Evolutionary conservation across 2,113 vertebrate species (phyloP), one percentile per base, ranked within the genome.

Genomic region (Menidia beryllina): DNA sequence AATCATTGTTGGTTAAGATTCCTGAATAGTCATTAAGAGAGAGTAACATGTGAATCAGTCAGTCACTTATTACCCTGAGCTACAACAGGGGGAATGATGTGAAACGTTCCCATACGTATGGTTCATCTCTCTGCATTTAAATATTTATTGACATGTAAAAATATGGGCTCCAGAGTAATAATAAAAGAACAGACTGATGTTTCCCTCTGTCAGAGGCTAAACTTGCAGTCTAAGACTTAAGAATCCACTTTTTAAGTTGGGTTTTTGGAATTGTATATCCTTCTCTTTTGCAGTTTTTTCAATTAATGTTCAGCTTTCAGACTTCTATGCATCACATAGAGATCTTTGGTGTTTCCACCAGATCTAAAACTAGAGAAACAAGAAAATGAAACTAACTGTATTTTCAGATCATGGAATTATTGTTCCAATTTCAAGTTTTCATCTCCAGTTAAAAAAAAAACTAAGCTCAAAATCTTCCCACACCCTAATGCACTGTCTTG

Each of bases 401-500:
- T 52, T 79, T 71, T 59, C 49, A 67, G 38, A 47, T n/a, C 26
- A 56, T 53, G 59, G 11, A 9, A 12, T 15, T 19, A 15, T 9
- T 10, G 19, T 41, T 57, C 27, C 30, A 48, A 19, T 39, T 15
- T 53, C 30, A 30, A 39, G 14, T 56, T 60, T 3, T 51, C 3
- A 14, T 45, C 47, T 20, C 3, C 26, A 0, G 17, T 52, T 49
- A 9, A 45, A 72, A 50, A 9, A 45, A 72, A 50, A 45, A 36
- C 47, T 60, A 49, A 60, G 69, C 69, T 56, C 24, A 39, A 77
- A 66, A 69, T 66, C 58, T 67, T 68, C 53, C 51, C 57, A 39
- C 45, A 49, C 38, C 53, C 49, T 0, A 15, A 63, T 51, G 50
- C 60, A 48, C 11, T 60, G 63, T 62, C 65, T 68, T 24, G 25